These are phyloP conservation scores for Sarcophilus harrisii DNA, from an alignment of 2,797 vertebrate genomes.

Conservation along the genomic window DNA sequence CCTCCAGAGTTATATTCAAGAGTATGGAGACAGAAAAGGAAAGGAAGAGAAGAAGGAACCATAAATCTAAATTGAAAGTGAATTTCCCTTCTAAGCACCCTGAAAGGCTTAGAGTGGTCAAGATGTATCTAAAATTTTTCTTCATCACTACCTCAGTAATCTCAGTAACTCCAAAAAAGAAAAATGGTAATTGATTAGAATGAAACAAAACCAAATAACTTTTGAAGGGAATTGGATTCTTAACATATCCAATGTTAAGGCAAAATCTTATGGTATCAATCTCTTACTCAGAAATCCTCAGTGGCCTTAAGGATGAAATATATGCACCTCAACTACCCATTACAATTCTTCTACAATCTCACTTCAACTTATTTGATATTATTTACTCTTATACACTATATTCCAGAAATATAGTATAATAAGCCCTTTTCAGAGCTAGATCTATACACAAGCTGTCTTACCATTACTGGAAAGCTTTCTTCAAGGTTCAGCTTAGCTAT, in stretches of 20 bases:
- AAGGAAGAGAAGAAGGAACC: neutral
- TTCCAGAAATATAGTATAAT: neutral
- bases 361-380: neutral
- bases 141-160: constrained; percentile 5
- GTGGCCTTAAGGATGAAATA: neutral
- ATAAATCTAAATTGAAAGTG: neutral
- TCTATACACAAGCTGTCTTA: neutral
- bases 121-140: neutral
- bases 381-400: neutral
- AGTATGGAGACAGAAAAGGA: neutral
- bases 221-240: constrained; percentile 1
- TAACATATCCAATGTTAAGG: neutral
- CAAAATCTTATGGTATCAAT: neutral
- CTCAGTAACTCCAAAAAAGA: neutral
- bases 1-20: neutral
- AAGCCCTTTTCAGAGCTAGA: neutral
- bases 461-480: neutral
- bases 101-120: neutral
- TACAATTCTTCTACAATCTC: neutral
- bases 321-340: neutral
- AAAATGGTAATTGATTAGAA: neutral
- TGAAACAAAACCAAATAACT: neutral
- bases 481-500: neutral
- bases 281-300: neutral
- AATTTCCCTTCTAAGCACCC: neutral